Evolutionary conservation across 2,797 vertebrate genomes (phyloP), one percentile per base, ranked within the genome.

Genomic region (Enteromius thamalakanensis): DNA sequence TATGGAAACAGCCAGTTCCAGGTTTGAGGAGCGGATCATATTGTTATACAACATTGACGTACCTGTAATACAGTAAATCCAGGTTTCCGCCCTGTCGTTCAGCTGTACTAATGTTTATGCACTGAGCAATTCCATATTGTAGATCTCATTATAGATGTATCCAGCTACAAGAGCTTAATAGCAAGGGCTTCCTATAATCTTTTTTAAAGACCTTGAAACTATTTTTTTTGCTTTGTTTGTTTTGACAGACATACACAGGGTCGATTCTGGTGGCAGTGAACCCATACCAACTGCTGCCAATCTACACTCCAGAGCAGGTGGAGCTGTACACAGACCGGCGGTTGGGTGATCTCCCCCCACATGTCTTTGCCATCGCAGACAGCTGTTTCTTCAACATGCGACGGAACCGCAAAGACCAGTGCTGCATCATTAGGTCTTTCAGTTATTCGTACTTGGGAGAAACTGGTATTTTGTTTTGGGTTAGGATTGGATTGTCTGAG

Each of bases 211-310:
- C 29, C 68, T 47, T 45, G n/a, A 15, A 72, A 51, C 19, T 1
- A 11, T 9, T 19, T 37, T 71, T 14, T 9, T 53, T n/a, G 69
- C 6, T 32, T 68, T 67, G 49, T 71, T 29, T 51, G 51, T 40
- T 81, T 53, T 58, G 15, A 62, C 87, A 99, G 98, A 99, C 98
- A 0, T 99, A 97, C 92, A 98, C 96, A 26, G 98, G 98, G 78
- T 97, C 97, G 80, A 99, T 99, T 94, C 93, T 99, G 92, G 96
- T 99, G 68, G 96, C 98, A 0, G 95, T 99, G 90, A 99, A 99
- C 92, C 98, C 98, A 0, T 99, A 99, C 94, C 96, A 98, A 94
- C 89, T 96, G 91, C 93, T 99, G 89, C 97, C 98, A 1, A 90
- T 99, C 87, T 99, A 99, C 92, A 96, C 96, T 2, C 87, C 86